These are phyloP conservation scores for Acronicta aceris DNA, from an alignment of 2,888 invertebrate genomes.

Conservation along the genomic window DNA sequence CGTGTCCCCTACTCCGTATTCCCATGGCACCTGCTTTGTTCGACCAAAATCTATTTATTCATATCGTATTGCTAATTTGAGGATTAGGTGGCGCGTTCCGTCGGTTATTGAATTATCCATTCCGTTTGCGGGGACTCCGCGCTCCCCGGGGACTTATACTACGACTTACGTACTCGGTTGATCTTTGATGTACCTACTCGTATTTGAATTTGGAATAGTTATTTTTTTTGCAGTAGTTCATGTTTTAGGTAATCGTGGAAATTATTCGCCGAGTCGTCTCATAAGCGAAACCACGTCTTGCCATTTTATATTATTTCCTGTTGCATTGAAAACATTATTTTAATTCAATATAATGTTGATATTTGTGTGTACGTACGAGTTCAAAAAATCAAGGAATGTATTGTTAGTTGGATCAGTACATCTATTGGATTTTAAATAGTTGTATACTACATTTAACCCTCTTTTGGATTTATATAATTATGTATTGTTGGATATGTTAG, in stretches of 20 bases:
- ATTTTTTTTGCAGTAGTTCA: constrained; percentile 5
- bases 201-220: constrained; percentile 27
- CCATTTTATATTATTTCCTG: too few relatives aligned
- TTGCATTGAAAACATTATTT: too few relatives aligned
- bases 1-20: constrained; percentile 66
- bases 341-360: too few relatives aligned
- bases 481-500: too few relatives aligned
- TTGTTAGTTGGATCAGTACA: too few relatives aligned
- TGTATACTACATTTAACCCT: too few relatives aligned
- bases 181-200: constrained; percentile 41
- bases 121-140: constrained; percentile 82
- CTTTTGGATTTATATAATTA: too few relatives aligned
- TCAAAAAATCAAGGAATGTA: too few relatives aligned
- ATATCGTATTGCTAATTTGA: constrained; percentile 89
- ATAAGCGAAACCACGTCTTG: too few relatives aligned
- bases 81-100: constrained; percentile 85
- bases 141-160: constrained; percentile 70
- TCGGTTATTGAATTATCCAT: constrained; percentile 87
- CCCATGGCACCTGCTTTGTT: constrained; percentile 80
- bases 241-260: too few relatives aligned
- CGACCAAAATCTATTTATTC: constrained; percentile 86
- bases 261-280: neutral
- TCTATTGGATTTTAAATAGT: too few relatives aligned
- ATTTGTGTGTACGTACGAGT: too few relatives aligned
- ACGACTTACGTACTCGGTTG: constrained; percentile 42